phyloP scores from a whole-genome alignment of 2,113 vertebrate species.

The Eptatretus burgeri region DNA sequence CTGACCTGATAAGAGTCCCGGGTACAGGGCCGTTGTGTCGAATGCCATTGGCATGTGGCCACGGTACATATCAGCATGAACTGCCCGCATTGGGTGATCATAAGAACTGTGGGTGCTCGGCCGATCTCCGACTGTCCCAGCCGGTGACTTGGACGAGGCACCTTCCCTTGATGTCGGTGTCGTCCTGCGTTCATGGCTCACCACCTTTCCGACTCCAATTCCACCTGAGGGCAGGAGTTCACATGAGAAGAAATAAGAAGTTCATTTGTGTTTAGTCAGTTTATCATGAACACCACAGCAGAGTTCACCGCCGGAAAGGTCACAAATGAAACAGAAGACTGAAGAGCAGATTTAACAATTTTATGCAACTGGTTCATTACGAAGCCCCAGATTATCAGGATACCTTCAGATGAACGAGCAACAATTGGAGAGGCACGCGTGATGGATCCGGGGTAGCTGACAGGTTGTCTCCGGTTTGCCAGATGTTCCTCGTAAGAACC shows the following conservation, averaged over 20 bases:
- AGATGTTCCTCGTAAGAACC: slow-evolving; percentile 67
- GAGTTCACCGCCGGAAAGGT: too few species aligned
- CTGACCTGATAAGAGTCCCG: slow-evolving; percentile 57
- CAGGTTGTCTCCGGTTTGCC: slow-evolving; percentile 56
- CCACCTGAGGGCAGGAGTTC: slow-evolving; percentile 18
- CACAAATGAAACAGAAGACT: slow-evolving; percentile 9
- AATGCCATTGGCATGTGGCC: slow-evolving; percentile 49
- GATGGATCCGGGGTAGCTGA: slow-evolving; percentile 44
- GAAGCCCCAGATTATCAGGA: neutral
- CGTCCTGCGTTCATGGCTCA: slow-evolving; percentile 56
- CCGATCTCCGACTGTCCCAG: slow-evolving; percentile 36
- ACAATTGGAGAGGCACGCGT: slow-evolving; percentile 64
- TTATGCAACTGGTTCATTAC: neutral
- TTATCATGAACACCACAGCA: too few species aligned
- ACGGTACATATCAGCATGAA: slow-evolving; percentile 44
- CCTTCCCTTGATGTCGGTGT: slow-evolving; percentile 60
- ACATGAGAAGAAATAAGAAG: too few species aligned
- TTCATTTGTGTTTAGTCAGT: too few species aligned
- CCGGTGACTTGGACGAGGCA: slow-evolving; percentile 51
- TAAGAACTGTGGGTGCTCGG: slow-evolving; percentile 55
- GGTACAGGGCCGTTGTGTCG: slow-evolving; percentile 22
- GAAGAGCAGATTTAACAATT: neutral
- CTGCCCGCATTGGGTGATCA: slow-evolving; percentile 47
- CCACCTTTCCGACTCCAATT: slow-evolving; percentile 38
- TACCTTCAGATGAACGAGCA: slow-evolving; percentile 44